A percentile compares a stretch with the other conserved stretches of the same genome.
phyloP scores from a whole-genome alignment of 2,113 vertebrate genomes.

The Onychorhynchus coronatus region DNA sequence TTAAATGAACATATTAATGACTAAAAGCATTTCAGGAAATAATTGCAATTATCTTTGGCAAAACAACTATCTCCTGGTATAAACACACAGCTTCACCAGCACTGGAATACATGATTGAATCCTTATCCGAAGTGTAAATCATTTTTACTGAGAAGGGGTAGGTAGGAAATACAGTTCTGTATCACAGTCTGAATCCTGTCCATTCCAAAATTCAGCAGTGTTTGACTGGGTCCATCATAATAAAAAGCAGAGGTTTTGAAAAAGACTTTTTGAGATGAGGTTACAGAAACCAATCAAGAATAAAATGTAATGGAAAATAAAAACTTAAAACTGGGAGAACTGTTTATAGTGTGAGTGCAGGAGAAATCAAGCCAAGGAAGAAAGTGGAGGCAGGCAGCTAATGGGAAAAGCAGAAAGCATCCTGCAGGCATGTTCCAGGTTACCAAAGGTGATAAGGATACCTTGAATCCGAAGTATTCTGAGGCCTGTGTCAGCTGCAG shows the following conservation, averaged over 20 bases:
- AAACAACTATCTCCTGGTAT: background rate
- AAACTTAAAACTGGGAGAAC: background rate
- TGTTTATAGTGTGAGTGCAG: background rate
- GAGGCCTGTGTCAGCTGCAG: background rate
- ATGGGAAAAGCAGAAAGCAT: background rate
- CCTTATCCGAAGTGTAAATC: background rate
- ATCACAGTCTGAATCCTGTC: background rate
- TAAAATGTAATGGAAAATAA: background rate
- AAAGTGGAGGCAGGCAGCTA: background rate
- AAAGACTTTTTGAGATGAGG: background rate
- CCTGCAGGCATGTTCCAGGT: background rate
- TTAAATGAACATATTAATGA: background rate
- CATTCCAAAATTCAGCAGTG: background rate
- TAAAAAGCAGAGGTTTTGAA: background rate
- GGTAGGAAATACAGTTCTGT: background rate
- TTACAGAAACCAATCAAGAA: background rate
- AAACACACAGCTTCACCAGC: background rate
- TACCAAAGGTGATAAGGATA: background rate
- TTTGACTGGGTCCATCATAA: background rate
- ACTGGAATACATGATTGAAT: background rate
- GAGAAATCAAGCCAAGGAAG: background rate
- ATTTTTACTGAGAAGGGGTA: background rate
- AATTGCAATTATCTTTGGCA: background rate
- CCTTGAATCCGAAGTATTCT: background rate
- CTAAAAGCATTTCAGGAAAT: background rate